Base-by-base conservation (phyloP, 2,888 invertebrate species). In the Merodon equestris region DNA sequence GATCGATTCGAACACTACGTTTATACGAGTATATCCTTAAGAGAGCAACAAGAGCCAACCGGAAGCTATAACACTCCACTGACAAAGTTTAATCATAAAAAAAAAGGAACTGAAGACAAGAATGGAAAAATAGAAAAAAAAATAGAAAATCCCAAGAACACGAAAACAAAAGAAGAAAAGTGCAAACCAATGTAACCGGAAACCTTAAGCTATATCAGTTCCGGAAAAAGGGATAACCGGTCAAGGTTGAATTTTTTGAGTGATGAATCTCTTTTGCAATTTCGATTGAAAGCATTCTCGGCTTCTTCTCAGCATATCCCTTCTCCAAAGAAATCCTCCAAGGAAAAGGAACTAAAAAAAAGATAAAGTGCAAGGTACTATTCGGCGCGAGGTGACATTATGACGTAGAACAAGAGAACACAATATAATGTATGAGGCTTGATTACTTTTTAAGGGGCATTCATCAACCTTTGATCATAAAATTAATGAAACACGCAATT, bases 131-230 rank as follows among this genome's bases (percentile, higher is more conserved):
- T 19, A 4, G 9, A 36, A 44, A 45, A 13, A 45, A 13, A 4
- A 27, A 12, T 27, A n/a, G n/a, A n/a, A n/a, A n/a, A n/a, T 36
- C 10, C 19, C 10, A 71, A 36, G 57, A 40, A 40, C n/a, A 40
- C 40, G 40, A n/a, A 40, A 73, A 77, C 73, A 63, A 77, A 67
- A 66, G 60, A 64, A 45, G 45, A 50, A 72, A 68, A 77, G 73
- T 77, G 77, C 73, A 77, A 77, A 77, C 77, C 73, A 40, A 67
- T 77, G 77, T 77, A 63, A 77, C 44, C 51, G 67, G 73, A 74
- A 73, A 58, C 67, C 63, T 47, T 68, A 63, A 73, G 77, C 67
- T 53, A 63, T 57, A 73, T 61, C 47, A 58, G 47, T 58, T 73
- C 61, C 67, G 50, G 3, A 17, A 19, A 74, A 72, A 67, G 57